Base-by-base conservation (phyloP, 2,888 invertebrate species). In the Tachina grossa region DNA sequence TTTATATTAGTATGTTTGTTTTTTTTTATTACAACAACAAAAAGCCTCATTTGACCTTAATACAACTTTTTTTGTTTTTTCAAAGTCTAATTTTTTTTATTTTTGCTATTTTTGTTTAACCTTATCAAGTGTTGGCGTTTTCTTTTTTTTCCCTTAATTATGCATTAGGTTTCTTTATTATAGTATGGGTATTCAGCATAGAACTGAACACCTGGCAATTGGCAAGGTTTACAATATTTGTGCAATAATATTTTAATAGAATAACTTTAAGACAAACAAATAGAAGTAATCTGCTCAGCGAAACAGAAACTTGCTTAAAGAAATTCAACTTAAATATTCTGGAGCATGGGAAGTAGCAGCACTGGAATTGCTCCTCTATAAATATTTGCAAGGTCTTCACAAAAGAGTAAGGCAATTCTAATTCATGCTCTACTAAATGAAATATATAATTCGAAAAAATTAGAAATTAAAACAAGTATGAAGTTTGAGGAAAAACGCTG, bases 31-130 rank as follows among this genome's bases (percentile, higher is more conserved):
- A 53, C 1, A 57, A 39, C 45, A 47, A 65, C 14, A 47, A 41
- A 65, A 51, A 22, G n/a, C 8, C 55, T 61, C 31, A 55, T 75
- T 71, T 83, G 72, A 85, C 83, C 83, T 83, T 76, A 76, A 79
- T 22, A 76, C 72, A 61, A 83, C 79, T 79, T 76, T 75, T 78
- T 74, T 53, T 16, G 2, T 31, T 31, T 49, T 6, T 16, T 55
- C 41, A 16, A 55, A 65, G 51, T 75, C 31, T 65, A 22, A n/a
- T n/a, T 22, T 51, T 51, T 63, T 49, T 13, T 8, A 9, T 22
- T 11, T 5, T 6, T 6, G 19, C 51, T 14, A 5, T 9, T 57
- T 47, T 22, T 69, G 8, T 69, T 11, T 47, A 47, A 55, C 47
- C 63, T 77, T 59, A 77, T 77, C 49, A 83, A 77, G 59, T 66